These are phyloP conservation scores for Hypsopygia costalis DNA, from an alignment of 2,888 invertebrate genomes.

Conservation along the genomic window DNA sequence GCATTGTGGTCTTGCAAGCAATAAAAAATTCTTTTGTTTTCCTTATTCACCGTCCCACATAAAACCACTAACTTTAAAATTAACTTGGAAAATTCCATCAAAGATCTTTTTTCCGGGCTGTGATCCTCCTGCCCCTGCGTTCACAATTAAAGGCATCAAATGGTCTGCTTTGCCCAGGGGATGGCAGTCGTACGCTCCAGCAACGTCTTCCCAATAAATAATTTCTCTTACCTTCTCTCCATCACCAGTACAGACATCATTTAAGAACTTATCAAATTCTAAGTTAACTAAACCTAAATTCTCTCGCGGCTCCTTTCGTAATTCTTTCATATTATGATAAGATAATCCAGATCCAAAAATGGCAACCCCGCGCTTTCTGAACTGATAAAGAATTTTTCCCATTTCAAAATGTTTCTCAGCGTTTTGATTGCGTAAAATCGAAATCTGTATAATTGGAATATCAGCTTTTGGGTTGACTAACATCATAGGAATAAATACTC, in stretches of 20 bases:
- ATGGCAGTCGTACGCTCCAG: slow-evolving; percentile 31
- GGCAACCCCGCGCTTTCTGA: slow-evolving; percentile 38
- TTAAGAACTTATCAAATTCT: slow-evolving; percentile 28
- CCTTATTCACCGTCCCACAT: slow-evolving; percentile 27
- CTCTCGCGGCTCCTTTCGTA: slow-evolving; percentile 12
- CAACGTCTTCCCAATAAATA: slow-evolving; percentile 28
- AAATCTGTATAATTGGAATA: slow-evolving; percentile 44
- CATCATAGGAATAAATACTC: slow-evolving; percentile 52
- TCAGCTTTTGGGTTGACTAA: slow-evolving; percentile 42
- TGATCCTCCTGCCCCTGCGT: slow-evolving; percentile 36
- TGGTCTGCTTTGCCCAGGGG: slow-evolving; percentile 40
- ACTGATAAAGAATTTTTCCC: slow-evolving; percentile 35
- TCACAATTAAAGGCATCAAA: slow-evolving; percentile 45
- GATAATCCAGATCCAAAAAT: slow-evolving; percentile 46
- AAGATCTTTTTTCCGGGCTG: slow-evolving; percentile 32
- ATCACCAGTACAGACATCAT: slow-evolving; percentile 25
- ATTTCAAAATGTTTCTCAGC: slow-evolving; percentile 36
- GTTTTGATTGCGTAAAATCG: slow-evolving; percentile 38
- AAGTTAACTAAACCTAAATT: slow-evolving; percentile 21
- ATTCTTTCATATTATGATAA: slow-evolving; percentile 35
- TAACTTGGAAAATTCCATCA: slow-evolving; percentile 25
- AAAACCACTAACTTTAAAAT: slow-evolving; percentile 38
- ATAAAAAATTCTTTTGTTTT: no score
- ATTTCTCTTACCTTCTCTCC: slow-evolving; percentile 18
- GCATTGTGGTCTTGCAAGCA: no score